Evolutionary conservation across 2,888 invertebrate genomes (phyloP), one percentile per base, ranked within the genome.

Genomic region (Agriopis aurantiaria): DNA sequence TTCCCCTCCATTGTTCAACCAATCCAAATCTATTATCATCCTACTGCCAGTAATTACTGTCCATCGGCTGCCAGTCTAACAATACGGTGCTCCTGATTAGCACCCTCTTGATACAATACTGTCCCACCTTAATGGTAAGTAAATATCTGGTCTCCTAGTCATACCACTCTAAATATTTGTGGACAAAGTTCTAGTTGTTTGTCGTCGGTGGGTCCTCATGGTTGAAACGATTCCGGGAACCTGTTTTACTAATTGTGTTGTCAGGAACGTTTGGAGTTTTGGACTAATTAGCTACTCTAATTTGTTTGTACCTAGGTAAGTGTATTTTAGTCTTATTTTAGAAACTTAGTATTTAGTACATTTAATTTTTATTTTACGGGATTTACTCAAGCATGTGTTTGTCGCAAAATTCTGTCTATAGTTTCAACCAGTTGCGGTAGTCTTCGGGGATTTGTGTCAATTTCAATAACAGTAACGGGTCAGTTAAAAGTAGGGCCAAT

Each of bases 121-220:
- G 63, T 65, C 33, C 4, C 46, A 46, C 64, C 52, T 49, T 73
- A 73, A 69, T 73, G 70, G 66, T 65, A 56, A 61, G 69, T 70
- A 67, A 74, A 74, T 59, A 65, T 48, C 46, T 58, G 9, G 40
- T 48, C 61, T 67, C 69, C 58, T 61, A 65, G 66, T 69, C 65
- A 62, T 63, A 65, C 56, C 53, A 59, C 59, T 67, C 60, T 75
- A 74, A 75, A 73, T 77, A 74, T 77, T 77, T 72, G 72, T 64
- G 8, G n/a, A 52, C 55, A 68, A 53, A 57, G 41, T 10, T 45
- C 33, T 69, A 74, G 74, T 73, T 75, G 77, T 74, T 75, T 74
- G 69, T 69, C 14, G 59, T 10, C 45, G 61, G 70, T 53, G 68
- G 65, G 56, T 60, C 66, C 56, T 61, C 60, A 56, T 62, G 75